A percentile compares a stretch with the other conserved stretches of the same genome.
These are phyloP conservation scores for Acleris laterana DNA, from an alignment of 2,888 invertebrate genomes.

Conservation along the genomic window DNA sequence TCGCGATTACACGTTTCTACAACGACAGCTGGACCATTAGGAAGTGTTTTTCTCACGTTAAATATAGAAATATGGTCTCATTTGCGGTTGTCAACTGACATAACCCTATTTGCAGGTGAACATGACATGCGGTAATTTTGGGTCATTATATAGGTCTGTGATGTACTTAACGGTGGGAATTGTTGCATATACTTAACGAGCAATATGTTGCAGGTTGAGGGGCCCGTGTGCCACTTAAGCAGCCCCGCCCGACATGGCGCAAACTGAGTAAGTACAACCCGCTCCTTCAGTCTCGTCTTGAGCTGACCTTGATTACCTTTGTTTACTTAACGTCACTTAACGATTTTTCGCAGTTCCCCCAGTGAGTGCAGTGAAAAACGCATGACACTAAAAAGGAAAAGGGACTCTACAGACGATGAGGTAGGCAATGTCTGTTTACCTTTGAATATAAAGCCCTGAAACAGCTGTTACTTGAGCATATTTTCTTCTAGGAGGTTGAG, in stretches of 20 bases:
- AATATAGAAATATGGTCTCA: slow-evolving; percentile 62
- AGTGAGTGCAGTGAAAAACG: slow-evolving; percentile 69
- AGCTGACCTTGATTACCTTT: slow-evolving; percentile 66
- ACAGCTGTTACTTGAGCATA: slow-evolving; percentile 27
- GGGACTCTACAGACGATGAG: slow-evolving; percentile 77
- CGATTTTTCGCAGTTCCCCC: slow-evolving; percentile 66
- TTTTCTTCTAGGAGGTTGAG: slow-evolving; percentile 67
- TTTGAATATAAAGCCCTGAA: not conserved
- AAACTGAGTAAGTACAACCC: slow-evolving; percentile 73
- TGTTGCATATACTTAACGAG: slow-evolving; percentile 47
- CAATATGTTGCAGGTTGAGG: slow-evolving; percentile 63
- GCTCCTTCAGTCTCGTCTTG: slow-evolving; percentile 48
- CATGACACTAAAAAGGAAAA: slow-evolving; percentile 73
- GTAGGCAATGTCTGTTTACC: slow-evolving; percentile 52
- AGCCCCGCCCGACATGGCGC: slow-evolving; percentile 70
- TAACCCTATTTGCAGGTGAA: slow-evolving; percentile 81
- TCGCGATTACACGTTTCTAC: slow-evolving; percentile 41
- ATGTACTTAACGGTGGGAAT: slow-evolving; percentile 46
- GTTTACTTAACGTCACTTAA: slow-evolving; percentile 59
- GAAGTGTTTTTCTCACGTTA: slow-evolving; percentile 48
- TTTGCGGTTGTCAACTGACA: slow-evolving; percentile 79
- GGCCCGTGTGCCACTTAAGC: slow-evolving; percentile 56
- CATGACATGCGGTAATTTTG: slow-evolving; percentile 82
- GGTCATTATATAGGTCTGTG: slow-evolving; percentile 56
- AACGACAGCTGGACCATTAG: slow-evolving; percentile 47